Base-by-base conservation (phyloP, 2,113 vertebrate species). In the Desmodus rotundus region DNA sequence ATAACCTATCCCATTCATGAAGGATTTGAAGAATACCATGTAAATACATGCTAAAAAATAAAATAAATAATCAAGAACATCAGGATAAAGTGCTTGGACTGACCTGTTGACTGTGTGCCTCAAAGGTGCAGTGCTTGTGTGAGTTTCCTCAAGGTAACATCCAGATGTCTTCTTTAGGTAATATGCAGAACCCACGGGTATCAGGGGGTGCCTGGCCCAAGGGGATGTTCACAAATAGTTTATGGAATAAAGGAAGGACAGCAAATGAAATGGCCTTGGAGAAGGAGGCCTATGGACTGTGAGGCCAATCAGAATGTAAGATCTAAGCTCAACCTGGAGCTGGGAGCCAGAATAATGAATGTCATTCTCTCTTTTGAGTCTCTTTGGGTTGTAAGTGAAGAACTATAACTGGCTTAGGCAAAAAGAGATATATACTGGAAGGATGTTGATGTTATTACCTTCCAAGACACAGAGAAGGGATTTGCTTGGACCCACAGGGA, bases 321-420 rank as follows among this genome's bases (percentile, higher is more conserved):
- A 63, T 36, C 65, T 43, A 54, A n/a, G 11, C 38, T 56, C 61
- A 16, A 4, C 24, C 68, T 47, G 20, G 58, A 80, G n/a, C 73
- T 54, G 33, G 22, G n/a, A 67, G 45, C 61, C 61, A 17, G 74
- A 70, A 33, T 65, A 89, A 47, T 82, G 74, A 93, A 52, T 5
- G 41, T 8, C 17, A 82, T 15, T n/a, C 43, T 77, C 15, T 85
- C 77, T 22, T 17, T 10, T 45, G 52, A 92, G 81, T 12, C 47
- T 85, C 43, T 63, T 86, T 94, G 65, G 65, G 63, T 91, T 88
- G 19, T 85, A 73, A 95, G 58, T 31, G 36, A 85, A 96, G 52
- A 88, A 76, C 95, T 92, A 36, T 52, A 70, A 72, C 41, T 26
- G 19, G 47, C 43, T 88, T 93, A 50, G 87, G 43, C 76, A 47